Evolutionary conservation across 2,888 invertebrate species (phyloP).

Genomic region (Leptopilina myrica): DNA sequence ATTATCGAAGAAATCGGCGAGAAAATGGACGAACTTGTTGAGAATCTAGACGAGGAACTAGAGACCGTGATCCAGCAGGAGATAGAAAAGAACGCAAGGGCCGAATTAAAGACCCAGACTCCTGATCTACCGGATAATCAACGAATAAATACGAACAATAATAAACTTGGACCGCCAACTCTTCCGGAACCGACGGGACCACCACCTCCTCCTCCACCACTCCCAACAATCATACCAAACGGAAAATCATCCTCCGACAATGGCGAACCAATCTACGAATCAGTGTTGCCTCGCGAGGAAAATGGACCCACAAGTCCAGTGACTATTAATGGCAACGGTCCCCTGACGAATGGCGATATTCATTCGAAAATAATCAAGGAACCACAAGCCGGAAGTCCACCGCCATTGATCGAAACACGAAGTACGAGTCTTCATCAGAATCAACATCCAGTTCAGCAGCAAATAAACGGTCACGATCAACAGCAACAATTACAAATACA

Average conservation of each 20-base stretch:
- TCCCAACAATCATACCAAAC: conserved; percentile 71
- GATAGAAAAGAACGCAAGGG: conserved; percentile 56
- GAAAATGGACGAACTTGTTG: conserved; percentile 89
- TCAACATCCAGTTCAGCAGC: conserved; percentile 49
- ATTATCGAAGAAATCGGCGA: conserved; percentile 90
- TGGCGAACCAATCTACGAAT: conserved; percentile 90
- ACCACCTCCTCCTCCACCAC: conserved; percentile 84
- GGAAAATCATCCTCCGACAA: conserved; percentile 64
- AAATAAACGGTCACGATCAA: conserved; percentile 56
- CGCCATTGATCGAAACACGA: conserved; percentile 66
- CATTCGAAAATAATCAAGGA: conserved; percentile 69
- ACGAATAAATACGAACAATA: conserved; percentile 61
- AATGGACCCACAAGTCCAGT: conserved; percentile 67
- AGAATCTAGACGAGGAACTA: conserved; percentile 88
- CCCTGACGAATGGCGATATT: conserved; percentile 64
- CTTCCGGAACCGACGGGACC: conserved; percentile 88
- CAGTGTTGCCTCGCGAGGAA: conserved; percentile 86
- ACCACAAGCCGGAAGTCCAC: conserved; percentile 62
- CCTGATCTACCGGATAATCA: conserved; percentile 55
- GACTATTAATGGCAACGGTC: conserved; percentile 66
- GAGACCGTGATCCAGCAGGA: conserved; percentile 83
- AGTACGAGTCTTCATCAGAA: conserved; percentile 60
- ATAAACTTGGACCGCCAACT: conserved; percentile 79
- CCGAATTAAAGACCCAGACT: conserved; percentile 45
- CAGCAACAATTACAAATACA: conserved; percentile 52